Conservation (phyloP, 2,888 invertebrate genomes). For the Drosophila rellima region DNA sequence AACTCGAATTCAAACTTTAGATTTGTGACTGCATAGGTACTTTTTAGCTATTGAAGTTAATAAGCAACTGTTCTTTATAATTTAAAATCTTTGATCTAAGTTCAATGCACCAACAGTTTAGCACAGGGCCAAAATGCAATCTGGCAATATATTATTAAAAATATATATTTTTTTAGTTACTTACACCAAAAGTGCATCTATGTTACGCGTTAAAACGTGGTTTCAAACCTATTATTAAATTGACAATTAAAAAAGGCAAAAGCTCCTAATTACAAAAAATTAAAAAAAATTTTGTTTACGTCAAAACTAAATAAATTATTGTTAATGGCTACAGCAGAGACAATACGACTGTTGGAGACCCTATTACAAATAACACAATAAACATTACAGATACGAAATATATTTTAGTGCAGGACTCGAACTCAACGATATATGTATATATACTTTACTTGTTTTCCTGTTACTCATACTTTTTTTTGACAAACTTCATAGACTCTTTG, state of each 20-base stretch:
- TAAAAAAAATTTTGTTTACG: neutral
- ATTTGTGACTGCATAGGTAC: neutral
- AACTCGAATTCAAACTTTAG: neutral
- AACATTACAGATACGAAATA: too few relatives aligned
- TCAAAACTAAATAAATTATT: neutral
- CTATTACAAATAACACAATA: too few relatives aligned
- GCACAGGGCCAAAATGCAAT: neutral
- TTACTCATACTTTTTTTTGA: neutral
- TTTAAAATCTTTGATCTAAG: neutral
- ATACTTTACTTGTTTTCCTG: too few relatives aligned
- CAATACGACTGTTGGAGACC: neutral
- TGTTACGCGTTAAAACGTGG: neutral
- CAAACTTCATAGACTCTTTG: neutral
- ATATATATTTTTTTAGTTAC: neutral
- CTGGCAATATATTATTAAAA: neutral
- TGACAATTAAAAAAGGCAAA: slow-evolving; percentile 2
- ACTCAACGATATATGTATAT: too few relatives aligned
- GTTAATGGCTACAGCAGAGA: neutral
- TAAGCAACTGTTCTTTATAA: too few relatives aligned
- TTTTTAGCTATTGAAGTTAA: too few relatives aligned
- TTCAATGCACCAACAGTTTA: neutral
- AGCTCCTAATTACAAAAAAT: neutral
- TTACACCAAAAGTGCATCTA: neutral
- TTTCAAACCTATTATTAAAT: neutral
- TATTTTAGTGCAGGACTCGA: too few relatives aligned